Conservation (phyloP, 2,113 vertebrate species). For the zebrafish (Danio rerio) region GRCz12tu NC_133180.1:42804501-42805000, state of each 20-base stretch:
- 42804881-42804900: neutral
- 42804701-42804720: conserved; percentile 95
- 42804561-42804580: neutral
- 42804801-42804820: neutral
- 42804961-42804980: conserved; percentile 87
- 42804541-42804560: neutral
- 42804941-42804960: conserved; percentile 86
- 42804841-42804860: neutral
- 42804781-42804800: conserved; percentile 36
- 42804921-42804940: conserved; percentile 96
- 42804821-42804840: neutral
- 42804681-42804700: conserved; percentile 96
- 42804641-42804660: conserved; percentile 11
- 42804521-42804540: conserved; percentile 43
- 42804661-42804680: conserved; percentile 80
- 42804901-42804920: conserved; percentile 36
- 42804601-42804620: neutral
- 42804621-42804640: neutral
- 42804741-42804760: conserved; percentile 75
- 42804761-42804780: conserved; percentile 94
- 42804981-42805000: conserved; percentile 85
- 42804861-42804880: neutral
- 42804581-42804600: neutral
- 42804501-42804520: conserved; percentile 67
- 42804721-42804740: conserved; percentile 77